Conservation (phyloP, 2,797 vertebrate species). For the Dermochelys coriacea region DNA sequence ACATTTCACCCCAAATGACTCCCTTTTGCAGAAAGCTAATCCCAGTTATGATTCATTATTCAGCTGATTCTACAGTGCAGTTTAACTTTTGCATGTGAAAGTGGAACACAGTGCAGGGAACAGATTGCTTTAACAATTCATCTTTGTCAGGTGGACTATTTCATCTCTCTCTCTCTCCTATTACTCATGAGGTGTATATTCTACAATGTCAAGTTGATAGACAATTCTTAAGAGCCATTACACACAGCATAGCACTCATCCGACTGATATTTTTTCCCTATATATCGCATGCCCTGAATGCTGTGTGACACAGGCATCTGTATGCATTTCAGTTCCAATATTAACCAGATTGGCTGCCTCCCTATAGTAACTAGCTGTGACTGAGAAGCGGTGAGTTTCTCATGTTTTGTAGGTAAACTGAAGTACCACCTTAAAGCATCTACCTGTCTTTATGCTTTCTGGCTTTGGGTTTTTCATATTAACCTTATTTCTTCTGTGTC, state of each 20-base stretch:
- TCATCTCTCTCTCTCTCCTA: background rate
- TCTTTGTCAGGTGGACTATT: background rate
- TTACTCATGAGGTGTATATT: background rate
- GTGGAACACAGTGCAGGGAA: background rate
- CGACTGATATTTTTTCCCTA: background rate
- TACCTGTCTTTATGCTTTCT: background rate
- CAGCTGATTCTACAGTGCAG: background rate
- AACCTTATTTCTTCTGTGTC: background rate
- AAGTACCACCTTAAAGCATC: background rate
- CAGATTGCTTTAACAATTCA: background rate
- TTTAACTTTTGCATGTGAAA: background rate
- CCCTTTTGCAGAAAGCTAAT: background rate
- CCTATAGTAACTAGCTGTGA: background rate
- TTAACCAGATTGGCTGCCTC: background rate
- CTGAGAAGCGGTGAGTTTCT: background rate
- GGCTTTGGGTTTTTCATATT: background rate
- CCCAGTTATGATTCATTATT: background rate
- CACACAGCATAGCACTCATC: background rate
- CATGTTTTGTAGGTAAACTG: background rate
- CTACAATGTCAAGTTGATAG: background rate
- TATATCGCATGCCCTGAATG: background rate
- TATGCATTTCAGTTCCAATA: background rate
- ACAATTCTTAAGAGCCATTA: background rate
- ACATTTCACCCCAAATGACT: background rate
- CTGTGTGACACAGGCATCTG: background rate